Base-by-base conservation (phyloP, 53 echinoderm and acorn worm species). In the Paelopatides confundens region DNA sequence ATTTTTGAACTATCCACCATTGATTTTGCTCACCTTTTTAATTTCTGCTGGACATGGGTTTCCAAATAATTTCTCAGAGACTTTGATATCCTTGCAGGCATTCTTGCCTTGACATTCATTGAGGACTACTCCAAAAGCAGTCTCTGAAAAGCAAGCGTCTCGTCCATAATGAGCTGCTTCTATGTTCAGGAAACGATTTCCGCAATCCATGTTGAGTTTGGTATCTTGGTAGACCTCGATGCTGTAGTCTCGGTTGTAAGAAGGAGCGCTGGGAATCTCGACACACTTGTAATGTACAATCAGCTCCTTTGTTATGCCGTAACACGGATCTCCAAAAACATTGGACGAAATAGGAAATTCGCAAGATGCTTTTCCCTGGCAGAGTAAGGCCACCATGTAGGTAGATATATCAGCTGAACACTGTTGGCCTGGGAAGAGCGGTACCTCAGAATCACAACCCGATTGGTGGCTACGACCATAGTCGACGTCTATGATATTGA, bases 81-180 rank as follows among this genome's bases (percentile, higher is more conserved):
- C 51, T 31, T 49, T 79, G 29, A 51, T 31, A 5, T 58, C 58
- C 21, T 79, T 50, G 53, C 79, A 79, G 49, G 79, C 26, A 27
- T 31, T 53, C 79, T 51, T 83, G 63, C 84, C 84, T 65, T 83
- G 84, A 35, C 84, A 83, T 65, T 83, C 40, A 4, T 14, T 24
- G 3, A 65, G 36, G 31, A 83, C 65, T 21, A 64, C n/a, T 26
- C 84, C 84, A 38, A 64, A 64, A 6, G 84, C 84, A 2, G 40
- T 83, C 3, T 83, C 64, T 2, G 84, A 65, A 23, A 36, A 26
- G 84, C 84, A 83, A 37, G 40, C 30, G 21, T 83, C 84, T 17
- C 64, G 39, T 63, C 84, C 84, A 37, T 83, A 83, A 9, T 63
- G 63, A 10, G 65, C 65, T 2, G 8, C 24, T 23, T 63, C 23